These are phyloP conservation scores for Lepus townsendii DNA, from an alignment of 2,797 vertebrate species.

Conservation along the genomic window DNA sequence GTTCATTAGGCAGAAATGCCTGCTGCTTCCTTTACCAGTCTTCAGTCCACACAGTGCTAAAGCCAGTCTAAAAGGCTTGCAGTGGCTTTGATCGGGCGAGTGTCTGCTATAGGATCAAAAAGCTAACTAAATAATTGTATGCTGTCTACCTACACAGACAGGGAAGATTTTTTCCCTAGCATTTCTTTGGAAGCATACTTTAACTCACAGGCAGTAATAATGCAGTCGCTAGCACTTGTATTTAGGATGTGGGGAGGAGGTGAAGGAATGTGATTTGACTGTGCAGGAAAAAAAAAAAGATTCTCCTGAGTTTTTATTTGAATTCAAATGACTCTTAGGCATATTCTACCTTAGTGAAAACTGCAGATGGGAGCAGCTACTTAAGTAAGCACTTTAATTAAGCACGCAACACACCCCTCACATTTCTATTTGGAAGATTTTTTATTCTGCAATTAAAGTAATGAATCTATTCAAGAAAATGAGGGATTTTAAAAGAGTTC, in stretches of 20 bases:
- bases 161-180: constrained; percentile 75
- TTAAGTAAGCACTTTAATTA: constrained; percentile 26
- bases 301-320: neutral
- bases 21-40: constrained; percentile 76
- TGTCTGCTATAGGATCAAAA: constrained; percentile 70
- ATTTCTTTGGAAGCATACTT: constrained; percentile 69
- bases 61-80: constrained; percentile 68
- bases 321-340: constrained; percentile 34
- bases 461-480: constrained; percentile 59
- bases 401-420: neutral
- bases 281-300: neutral
- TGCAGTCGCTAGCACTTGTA: neutral
- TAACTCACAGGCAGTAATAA: constrained; percentile 48
- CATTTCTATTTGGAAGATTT: neutral
- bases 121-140: neutral
- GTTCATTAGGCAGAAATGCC: constrained; percentile 85
- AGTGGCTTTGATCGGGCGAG: constrained; percentile 79
- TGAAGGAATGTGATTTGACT: neutral
- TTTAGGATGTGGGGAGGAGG: neutral
- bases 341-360: neutral
- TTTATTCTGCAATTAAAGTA: constrained; percentile 26
- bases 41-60: constrained; percentile 66
- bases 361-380: neutral
- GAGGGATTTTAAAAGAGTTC: constrained; percentile 22
- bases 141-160: constrained; percentile 33